Base-by-base conservation (phyloP, 2,888 invertebrate species). In the Hirudinaria manillensis region DNA sequence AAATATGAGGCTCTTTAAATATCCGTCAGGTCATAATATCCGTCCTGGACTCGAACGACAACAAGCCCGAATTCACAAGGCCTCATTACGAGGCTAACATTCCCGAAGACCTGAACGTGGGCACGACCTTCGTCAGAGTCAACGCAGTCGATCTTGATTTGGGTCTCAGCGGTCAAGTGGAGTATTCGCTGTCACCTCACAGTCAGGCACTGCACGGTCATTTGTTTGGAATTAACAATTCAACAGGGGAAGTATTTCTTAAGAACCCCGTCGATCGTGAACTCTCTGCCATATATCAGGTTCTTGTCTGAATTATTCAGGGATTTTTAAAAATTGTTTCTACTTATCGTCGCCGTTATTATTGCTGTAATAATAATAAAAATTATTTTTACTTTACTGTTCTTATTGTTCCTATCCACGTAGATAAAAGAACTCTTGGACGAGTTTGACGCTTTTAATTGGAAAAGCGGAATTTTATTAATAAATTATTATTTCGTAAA, bases 31-130 rank as follows among this genome's bases (percentile, higher is more conserved):
- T 77, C 36, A 74, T 36, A 36, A 71, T 77, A 24, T 34, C n/a
- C 27, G 77, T 77, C 6, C 53, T 76, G n/a, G 77, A 77, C 38
- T 56, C 77, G 29, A 77, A 77, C 72, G 77, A 77, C 45, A 77
- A 77, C 72, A 65, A 34, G 27, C 77, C 77, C 7, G 55, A 36
- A n/a, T 77, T 77, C 51, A 27, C 36, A 56, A 32, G 53, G n/a
- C 53, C 53, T 34, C 21, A 38, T n/a, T 76, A 76, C 61, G 65
- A 72, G 29, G 29, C 71, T 24, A 91, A 92, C 66, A 85, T 97
- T 72, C 95, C 95, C 45, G 80, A 80, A 70, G 79, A 76, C 36
- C 38, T 70, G 3, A 75, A 78, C 0, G 21, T 70, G 7, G 76
- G 77, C 19, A 76, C 72, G 7, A 77, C 68, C 13, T 53, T 80